Conservation (phyloP, 2,113 vertebrate genomes). For the Hemibagrus wyckioides region DNA sequence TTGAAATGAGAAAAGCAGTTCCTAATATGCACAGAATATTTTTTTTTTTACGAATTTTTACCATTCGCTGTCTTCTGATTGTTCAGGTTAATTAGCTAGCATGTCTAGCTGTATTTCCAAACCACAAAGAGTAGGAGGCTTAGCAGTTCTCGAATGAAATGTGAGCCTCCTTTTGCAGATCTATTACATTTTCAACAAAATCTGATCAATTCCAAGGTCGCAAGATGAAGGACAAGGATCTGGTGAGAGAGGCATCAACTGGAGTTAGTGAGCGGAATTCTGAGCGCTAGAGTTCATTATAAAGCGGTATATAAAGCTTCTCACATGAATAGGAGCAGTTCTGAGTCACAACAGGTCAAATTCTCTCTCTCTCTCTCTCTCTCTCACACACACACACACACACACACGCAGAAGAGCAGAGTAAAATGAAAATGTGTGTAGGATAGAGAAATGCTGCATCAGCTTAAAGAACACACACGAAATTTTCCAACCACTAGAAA, state of each 20-base stretch:
- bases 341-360: constrained; percentile 2
- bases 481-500: background rate
- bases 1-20: background rate
- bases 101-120: background rate
- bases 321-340: background rate
- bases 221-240: background rate
- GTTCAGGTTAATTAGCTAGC: background rate
- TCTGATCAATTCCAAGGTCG: background rate
- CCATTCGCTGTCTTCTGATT: background rate
- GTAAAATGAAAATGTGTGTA: constrained; percentile 1
- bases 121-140: background rate
- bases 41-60: too few species aligned
- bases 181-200: background rate
- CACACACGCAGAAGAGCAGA: constrained; percentile 4
- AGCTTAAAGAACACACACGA: background rate
- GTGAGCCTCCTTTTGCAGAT: background rate
- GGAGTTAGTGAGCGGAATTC: background rate
- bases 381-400: background rate
- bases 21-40: background rate
- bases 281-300: background rate
- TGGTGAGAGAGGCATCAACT: background rate
- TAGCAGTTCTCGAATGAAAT: background rate
- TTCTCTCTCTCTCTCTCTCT: background rate
- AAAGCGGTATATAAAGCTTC: background rate
- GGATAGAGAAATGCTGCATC: background rate